Evolutionary conservation across 2,113 vertebrate genomes (phyloP).

Genomic region (Phylloscopus whistleri): DNA sequence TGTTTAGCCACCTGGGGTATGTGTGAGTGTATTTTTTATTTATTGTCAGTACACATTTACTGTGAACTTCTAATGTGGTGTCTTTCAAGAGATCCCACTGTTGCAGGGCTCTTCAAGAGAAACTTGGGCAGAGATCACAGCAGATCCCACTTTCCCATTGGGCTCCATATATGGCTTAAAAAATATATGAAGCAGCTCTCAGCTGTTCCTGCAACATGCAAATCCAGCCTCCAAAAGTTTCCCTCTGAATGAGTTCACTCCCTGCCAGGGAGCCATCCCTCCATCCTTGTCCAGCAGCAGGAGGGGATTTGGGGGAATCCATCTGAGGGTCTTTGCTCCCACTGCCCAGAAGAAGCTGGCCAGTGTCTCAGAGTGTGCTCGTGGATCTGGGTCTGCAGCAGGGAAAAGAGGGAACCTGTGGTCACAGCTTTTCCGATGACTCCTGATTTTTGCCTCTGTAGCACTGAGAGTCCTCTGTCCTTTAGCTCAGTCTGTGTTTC

Average conservation of each 20-base stretch:
- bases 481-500: background rate
- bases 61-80: background rate
- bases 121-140: conserved; percentile 28
- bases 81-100: background rate
- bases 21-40: background rate
- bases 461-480: background rate
- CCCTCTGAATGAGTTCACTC: background rate
- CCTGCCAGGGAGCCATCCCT: background rate
- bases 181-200: background rate
- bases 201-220: background rate
- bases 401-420: background rate
- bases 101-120: background rate
- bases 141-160: background rate
- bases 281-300: background rate
- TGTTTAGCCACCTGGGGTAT: conserved; percentile 19
- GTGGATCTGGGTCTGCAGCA: background rate
- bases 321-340: background rate
- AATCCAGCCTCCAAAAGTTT: background rate
- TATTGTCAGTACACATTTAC: background rate
- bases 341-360: background rate
- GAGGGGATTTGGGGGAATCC: background rate
- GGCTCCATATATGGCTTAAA: background rate
- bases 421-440: background rate
- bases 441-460: background rate
- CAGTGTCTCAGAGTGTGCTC: background rate